phyloP scores from a whole-genome alignment of 2,113 vertebrate species.

The Ochotona princeps region DNA sequence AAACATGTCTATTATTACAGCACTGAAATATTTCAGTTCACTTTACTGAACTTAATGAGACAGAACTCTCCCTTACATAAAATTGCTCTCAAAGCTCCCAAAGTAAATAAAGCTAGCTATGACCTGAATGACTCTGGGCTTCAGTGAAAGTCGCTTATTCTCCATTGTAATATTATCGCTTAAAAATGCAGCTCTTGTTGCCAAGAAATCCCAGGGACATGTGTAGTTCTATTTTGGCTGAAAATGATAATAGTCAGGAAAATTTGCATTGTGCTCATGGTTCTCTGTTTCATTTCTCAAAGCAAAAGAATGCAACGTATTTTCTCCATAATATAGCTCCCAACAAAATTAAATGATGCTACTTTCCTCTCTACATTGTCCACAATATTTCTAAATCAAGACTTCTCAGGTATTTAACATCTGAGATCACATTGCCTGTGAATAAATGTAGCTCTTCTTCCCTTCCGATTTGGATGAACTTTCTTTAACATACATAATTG shows the following conservation, averaged over 20 bases:
- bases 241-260: neutral
- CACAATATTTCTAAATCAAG: too few relatives aligned
- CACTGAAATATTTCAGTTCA: too few relatives aligned
- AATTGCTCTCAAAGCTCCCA: neutral
- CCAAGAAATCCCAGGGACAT: neutral
- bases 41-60: neutral
- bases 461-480: neutral
- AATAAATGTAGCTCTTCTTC: neutral
- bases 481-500: neutral
- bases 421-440: neutral
- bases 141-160: neutral
- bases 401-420: too few relatives aligned
- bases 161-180: neutral
- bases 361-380: neutral
- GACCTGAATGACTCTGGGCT: neutral
- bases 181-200: neutral
- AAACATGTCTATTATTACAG: neutral
- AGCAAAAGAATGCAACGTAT: neutral
- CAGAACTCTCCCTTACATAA: neutral
- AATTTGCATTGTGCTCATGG: neutral
- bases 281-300: neutral
- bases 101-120: neutral
- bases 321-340: neutral
- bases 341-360: neutral
- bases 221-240: neutral